Evolutionary conservation across 2,888 invertebrate species (phyloP), one percentile per base, ranked within the genome.

Genomic region (Trypoxylon attenuatum): DNA sequence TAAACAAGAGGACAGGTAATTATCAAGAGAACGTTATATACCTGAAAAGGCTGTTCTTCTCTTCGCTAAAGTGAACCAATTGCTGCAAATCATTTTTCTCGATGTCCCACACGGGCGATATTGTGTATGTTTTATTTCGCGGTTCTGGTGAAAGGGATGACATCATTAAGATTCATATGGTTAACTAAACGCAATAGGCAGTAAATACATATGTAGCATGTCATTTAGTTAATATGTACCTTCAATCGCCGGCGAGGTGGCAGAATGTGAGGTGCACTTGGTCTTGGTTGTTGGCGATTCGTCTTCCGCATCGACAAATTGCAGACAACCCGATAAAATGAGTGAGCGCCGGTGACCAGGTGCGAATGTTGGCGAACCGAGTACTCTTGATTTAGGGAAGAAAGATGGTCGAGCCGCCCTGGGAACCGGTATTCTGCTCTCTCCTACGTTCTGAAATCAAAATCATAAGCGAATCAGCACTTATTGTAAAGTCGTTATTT

Each of bases 371-470:
- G 79, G 64, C 6, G 73, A 60, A 13, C 71, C 74, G 21, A 79
- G 63, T 18, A 78, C 59, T 64, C 80, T 77, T 19, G 82, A 73
- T 67, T 85, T 85, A 15, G 83, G 82, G 46, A 84, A 79, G 57
- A 85, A 81, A 52, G 84, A 84, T 43, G 84, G 82, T 33, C 83
- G 66, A 1, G 72, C 75, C 41, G 81, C 77, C 53, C 84, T 76
- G 59, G 84, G 80, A 56, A 84, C 72, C 54, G 84, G 84, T 75
- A 85, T 84, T 50, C 84, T 81, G 65, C 84, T 85, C 75, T 85
- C 84, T 64, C 81, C 80, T 65, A 80, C 77, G 76, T 84, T 85
- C 84, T 85, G 79, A 5, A 76, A 79, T 42, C 46, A 68, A 42
- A 29, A 19, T 5, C 8, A 29, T 0, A n/a, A 19, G 54, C 2